Conservation (phyloP, 2,113 vertebrate species). For the Crypturellus undulatus region DNA sequence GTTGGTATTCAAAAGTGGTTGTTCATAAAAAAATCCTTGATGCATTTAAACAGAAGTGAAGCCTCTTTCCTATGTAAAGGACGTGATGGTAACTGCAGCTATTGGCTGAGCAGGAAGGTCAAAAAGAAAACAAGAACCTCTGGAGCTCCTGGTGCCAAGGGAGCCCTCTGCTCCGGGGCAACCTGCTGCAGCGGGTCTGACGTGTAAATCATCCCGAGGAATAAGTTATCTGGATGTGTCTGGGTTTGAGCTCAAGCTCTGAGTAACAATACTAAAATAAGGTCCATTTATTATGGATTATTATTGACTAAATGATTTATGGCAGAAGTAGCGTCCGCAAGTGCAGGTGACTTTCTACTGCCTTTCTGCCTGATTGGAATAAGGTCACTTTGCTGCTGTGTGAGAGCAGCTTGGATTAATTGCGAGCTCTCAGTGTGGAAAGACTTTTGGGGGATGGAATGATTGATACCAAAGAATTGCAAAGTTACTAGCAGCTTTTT, state of each 20-base stretch:
- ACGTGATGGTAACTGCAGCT: fast-evolving
- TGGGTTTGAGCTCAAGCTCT: not conserved
- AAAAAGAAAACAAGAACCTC: not conserved
- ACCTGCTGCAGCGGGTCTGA: not conserved
- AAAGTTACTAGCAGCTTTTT: not conserved
- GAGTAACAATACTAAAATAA: not conserved
- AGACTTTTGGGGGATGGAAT: not conserved
- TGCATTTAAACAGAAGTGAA: not conserved
- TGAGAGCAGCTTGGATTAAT: constrained; percentile 31
- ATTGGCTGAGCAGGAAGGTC: not conserved
- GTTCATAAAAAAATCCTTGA: not conserved
- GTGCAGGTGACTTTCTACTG: not conserved
- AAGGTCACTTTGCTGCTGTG: constrained; percentile 16
- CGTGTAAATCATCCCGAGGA: not conserved
- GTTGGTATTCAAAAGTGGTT: not conserved
- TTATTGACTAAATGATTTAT: constrained; percentile 42
- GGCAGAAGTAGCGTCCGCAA: not conserved
- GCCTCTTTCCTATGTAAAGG: not conserved
- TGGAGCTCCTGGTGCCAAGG: not conserved
- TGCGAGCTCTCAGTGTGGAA: not conserved
- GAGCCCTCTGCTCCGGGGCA: fast-evolving
- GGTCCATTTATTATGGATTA: constrained; percentile 11
- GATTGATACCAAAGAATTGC: not conserved
- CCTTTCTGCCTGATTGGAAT: not conserved
- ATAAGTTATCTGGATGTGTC: not conserved